These are phyloP conservation scores for Altica lythri DNA, from an alignment of 2,888 invertebrate genomes.

Conservation along the genomic window DNA sequence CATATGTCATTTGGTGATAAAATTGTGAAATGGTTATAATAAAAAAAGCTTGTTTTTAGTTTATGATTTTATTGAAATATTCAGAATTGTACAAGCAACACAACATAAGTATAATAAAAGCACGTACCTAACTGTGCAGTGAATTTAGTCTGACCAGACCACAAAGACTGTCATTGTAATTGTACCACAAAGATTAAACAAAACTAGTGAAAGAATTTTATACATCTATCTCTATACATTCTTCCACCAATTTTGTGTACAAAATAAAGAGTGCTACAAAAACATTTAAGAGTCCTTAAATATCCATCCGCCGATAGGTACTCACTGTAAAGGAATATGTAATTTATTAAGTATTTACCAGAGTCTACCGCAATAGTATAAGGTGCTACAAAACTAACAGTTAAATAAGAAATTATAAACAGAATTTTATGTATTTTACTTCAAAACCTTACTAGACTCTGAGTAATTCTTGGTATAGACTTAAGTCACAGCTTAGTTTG, in stretches of 20 bases:
- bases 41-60: conserved; percentile 7
- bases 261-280: conserved; percentile 24
- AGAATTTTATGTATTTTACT: too few species aligned
- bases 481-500: conserved; percentile 36
- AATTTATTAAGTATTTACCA: too few species aligned
- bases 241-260: conserved; percentile 16
- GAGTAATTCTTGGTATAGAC: conserved; percentile 40
- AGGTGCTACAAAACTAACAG: too few species aligned
- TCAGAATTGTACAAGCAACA: conserved; percentile 57
- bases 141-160: conserved; percentile 44
- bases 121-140: conserved; percentile 51
- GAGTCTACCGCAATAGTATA: too few species aligned
- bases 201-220: conserved; percentile 10
- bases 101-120: conserved; percentile 55
- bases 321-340: conserved; percentile 20
- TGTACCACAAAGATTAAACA: conserved; percentile 34
- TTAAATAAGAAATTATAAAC: too few species aligned
- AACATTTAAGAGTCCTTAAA: conserved; percentile 30
- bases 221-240: not conserved
- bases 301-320: conserved; percentile 29
- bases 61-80: conserved; percentile 53
- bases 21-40: too few species aligned
- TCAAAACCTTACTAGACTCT: too few species aligned
- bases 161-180: conserved; percentile 40
- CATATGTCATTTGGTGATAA: too few species aligned